Conservation (phyloP, 2,113 vertebrate species). For the Emydocephalus ijimae region DNA sequence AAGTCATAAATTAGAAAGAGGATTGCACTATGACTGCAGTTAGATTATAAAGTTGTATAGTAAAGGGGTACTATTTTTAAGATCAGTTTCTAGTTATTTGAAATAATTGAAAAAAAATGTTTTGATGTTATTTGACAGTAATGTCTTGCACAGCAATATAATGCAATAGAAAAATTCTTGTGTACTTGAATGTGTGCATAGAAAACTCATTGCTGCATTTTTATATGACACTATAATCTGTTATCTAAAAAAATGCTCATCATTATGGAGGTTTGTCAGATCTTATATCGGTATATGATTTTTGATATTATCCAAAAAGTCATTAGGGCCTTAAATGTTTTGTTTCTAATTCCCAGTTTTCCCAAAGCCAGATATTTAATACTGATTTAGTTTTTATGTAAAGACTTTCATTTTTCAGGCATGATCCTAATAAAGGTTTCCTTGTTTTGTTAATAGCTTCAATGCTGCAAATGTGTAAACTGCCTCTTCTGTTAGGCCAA, state of each 20-base stretch:
- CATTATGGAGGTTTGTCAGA: constrained; percentile 35
- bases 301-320: constrained; percentile 32
- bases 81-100: constrained; percentile 1
- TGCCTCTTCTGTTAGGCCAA: constrained; percentile 15
- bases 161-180: constrained; percentile 25
- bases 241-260: constrained; percentile 1
- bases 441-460: neutral
- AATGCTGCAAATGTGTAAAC: constrained; percentile 21
- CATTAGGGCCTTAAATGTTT: constrained; percentile 53
- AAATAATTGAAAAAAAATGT: constrained; percentile 36
- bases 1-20: constrained; percentile 44
- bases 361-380: constrained; percentile 31
- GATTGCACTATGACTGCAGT: constrained; percentile 48
- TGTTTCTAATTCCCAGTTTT: constrained; percentile 25
- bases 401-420: constrained; percentile 37
- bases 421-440: constrained; percentile 36
- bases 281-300: constrained; percentile 33
- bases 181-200: constrained; percentile 43
- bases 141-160: constrained; percentile 47
- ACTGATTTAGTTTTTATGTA: constrained; percentile 37
- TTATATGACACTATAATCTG: constrained; percentile 48
- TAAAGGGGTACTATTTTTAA: constrained; percentile 39
- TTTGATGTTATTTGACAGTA: constrained; percentile 43
- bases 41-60: constrained; percentile 30
- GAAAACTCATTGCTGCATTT: constrained; percentile 46